Conservation (phyloP, 2,797 vertebrate species). For the Trachurus trachurus region DNA sequence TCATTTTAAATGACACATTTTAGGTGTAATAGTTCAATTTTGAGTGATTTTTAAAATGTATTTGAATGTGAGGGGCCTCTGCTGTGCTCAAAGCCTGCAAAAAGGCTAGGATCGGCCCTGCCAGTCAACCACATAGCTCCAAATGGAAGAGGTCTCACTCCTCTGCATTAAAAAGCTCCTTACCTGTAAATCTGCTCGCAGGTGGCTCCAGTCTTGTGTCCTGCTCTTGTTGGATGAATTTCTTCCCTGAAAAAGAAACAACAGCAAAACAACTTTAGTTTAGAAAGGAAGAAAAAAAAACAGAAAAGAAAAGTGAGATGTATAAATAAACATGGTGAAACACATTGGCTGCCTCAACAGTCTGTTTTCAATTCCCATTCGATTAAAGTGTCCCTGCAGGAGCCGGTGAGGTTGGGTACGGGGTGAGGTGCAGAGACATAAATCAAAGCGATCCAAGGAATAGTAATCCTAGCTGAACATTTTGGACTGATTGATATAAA, state of each 20-base stretch:
- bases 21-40: too few species aligned
- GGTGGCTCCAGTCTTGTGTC: background rate
- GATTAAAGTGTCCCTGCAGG: constrained; percentile 83
- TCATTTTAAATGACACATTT: too few species aligned
- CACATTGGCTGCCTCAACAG: constrained; percentile 62
- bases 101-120: constrained; percentile 18
- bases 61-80: too few species aligned
- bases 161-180: background rate
- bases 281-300: background rate
- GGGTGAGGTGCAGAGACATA: constrained; percentile 95
- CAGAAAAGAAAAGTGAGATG: constrained; percentile 40
- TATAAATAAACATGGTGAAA: constrained; percentile 78
- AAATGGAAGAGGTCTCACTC: background rate
- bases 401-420: constrained; percentile 86
- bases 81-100: background rate
- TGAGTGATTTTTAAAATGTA: background rate
- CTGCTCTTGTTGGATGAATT: background rate
- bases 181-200: constrained; percentile 4
- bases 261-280: constrained; percentile 52
- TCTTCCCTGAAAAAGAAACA: constrained; percentile 15
- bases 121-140: too few species aligned
- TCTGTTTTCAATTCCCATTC: constrained; percentile 82
- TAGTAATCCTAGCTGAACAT: constrained; percentile 99
- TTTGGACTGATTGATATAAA: constrained; percentile 99
- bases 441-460: constrained; percentile 99